Percentiles rank a stretch among this genome's conserved stretches.
Evolutionary conservation across 1,140 invertebrate genomes (phyloP).

Genomic region (Camponotus pennsylvanicus): DNA sequence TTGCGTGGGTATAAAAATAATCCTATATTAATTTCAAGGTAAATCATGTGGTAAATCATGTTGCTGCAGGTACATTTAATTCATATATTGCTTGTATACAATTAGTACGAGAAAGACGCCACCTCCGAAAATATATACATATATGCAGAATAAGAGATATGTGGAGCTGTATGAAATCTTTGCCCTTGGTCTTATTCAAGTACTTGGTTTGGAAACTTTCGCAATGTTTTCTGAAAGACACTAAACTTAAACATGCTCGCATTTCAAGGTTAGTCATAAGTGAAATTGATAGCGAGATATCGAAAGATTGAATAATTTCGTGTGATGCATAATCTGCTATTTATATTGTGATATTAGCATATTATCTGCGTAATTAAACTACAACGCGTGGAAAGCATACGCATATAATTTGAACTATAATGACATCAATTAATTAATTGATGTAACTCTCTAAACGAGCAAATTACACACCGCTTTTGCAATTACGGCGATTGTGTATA

Average conservation of each 20-base stretch:
- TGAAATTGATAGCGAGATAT: no score
- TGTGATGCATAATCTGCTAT: not conserved
- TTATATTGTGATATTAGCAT: not conserved
- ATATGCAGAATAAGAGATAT: slow-evolving; percentile 52
- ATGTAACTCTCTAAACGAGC: not conserved
- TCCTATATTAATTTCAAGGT: slow-evolving; percentile 15
- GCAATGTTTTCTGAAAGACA: slow-evolving; percentile 30
- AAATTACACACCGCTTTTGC: not conserved
- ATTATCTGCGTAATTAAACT: slow-evolving; percentile 14
- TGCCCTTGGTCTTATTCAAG: slow-evolving; percentile 69
- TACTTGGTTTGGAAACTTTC: slow-evolving; percentile 36
- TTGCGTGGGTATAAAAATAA: not conserved
- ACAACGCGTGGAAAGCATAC: not conserved
- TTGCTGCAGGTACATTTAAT: not conserved
- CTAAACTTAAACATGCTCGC: slow-evolving; percentile 54
- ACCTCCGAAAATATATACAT: not conserved
- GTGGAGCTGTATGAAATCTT: slow-evolving; percentile 69
- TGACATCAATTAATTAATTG: slow-evolving; percentile 34
- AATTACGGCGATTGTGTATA: not conserved
- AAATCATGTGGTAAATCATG: not conserved
- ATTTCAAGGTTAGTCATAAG: slow-evolving; percentile 28
- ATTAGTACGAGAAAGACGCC: not conserved
- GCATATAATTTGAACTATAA: slow-evolving; percentile 10
- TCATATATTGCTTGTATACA: not conserved
- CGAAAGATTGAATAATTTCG: not conserved